Evolutionary conservation across 1,140 invertebrate genomes (phyloP).

Genomic region (Parasteatoda tepidariorum): DNA sequence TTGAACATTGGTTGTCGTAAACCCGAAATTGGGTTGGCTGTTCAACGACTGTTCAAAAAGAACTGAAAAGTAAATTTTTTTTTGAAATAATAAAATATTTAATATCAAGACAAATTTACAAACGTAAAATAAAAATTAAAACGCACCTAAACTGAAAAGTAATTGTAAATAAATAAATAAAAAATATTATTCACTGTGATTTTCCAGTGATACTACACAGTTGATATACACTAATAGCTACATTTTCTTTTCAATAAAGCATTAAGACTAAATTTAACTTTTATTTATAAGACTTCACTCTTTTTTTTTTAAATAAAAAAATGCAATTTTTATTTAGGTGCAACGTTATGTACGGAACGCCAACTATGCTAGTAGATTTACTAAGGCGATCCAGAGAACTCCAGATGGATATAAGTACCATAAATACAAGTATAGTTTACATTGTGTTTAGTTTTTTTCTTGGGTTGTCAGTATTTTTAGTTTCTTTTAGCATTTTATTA

Average conservation of each 20-base stretch:
- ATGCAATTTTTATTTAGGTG: conserved; percentile 73
- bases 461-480: background rate
- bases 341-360: conserved; percentile 86
- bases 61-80: too few relatives aligned
- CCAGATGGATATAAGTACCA: conserved; percentile 67
- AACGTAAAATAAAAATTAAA: too few relatives aligned
- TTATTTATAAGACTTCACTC: background rate
- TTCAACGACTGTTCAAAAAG: too few relatives aligned
- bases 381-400: conserved; percentile 69
- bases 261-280: background rate
- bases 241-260: background rate
- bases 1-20: too few relatives aligned
- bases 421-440: conserved; percentile 71
- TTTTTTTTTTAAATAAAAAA: background rate
- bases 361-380: conserved; percentile 96
- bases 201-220: background rate
- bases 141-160: background rate
- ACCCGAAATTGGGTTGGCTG: too few relatives aligned
- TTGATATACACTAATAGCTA: background rate
- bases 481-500: background rate
- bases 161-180: background rate
- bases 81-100: too few relatives aligned
- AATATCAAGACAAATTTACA: too few relatives aligned
- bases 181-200: background rate
- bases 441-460: background rate